These are phyloP conservation scores for Cnemophilus loriae DNA, from an alignment of 2,113 vertebrate species.

Conservation along the genomic window DNA sequence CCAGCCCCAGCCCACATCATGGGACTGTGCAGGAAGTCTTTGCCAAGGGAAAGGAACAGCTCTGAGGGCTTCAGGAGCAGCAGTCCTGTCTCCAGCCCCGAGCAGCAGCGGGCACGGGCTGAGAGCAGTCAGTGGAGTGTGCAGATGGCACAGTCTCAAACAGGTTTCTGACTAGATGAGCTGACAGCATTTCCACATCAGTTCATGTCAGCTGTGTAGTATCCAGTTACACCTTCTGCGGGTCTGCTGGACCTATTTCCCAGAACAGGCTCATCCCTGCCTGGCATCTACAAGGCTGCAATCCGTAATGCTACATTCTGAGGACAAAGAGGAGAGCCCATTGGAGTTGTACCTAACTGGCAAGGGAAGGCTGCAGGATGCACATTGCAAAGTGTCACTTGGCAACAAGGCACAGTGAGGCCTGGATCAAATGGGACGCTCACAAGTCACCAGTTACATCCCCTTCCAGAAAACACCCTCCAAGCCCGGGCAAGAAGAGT, in stretches of 20 bases:
- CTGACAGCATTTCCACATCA: slow-evolving; percentile 23
- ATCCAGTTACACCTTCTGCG: not conserved
- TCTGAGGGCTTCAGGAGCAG: not conserved
- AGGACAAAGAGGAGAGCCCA: not conserved
- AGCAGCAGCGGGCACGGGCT: accelerated
- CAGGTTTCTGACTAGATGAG: not conserved
- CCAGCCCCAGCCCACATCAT: not conserved
- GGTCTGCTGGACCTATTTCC: not conserved
- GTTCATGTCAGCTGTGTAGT: not conserved
- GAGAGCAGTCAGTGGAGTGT: not conserved
- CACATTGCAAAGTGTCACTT: not conserved
- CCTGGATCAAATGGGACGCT: not conserved
- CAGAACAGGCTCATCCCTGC: not conserved
- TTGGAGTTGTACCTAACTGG: not conserved
- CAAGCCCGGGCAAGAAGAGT: not conserved
- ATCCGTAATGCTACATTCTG: not conserved
- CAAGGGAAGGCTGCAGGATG: not conserved
- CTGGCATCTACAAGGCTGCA: not conserved
- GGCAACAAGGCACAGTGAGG: not conserved
- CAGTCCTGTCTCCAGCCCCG: not conserved
- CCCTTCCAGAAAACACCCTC: not conserved
- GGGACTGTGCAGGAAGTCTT: not conserved
- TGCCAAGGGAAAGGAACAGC: not conserved
- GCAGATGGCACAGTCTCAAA: not conserved
- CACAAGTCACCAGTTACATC: not conserved